Evolutionary conservation across 2,113 vertebrate species (phyloP), one percentile per base, ranked within the genome.

Genomic region (Saccopteryx leptura): DNA sequence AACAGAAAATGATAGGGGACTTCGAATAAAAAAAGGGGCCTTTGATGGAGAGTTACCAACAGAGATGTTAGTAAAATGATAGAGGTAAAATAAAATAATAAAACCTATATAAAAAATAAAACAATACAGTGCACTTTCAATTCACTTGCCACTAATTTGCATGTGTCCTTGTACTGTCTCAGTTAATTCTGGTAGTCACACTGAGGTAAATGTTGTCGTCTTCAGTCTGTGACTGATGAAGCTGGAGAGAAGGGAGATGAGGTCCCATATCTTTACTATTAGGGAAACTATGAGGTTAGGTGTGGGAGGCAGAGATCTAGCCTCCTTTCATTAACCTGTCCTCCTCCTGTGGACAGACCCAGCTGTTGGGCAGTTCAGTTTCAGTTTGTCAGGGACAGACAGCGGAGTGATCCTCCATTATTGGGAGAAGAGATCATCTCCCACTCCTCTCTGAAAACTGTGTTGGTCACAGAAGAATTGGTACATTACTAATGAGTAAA

Each of bases 251-350:
- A 75, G 81, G 31, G 15, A 68, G 17, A 89, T 19, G 56, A 72
- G 17, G 2, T 8, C 12, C 18, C 33, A 10, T 4, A 18, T 58
- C 26, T 8, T 90, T 46, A 91, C 50, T 78, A 89, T 83, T 39
- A 90, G 93, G 81, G 94, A 95, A 93, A 94, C n/a, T 92, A 46
- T 96, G 88, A 95, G 58, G 31, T 33, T n/a, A 56, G 56, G 28
- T 60, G 71, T 72, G 50, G 68, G 52, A 80, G 60, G 54, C n/a
- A 54, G 52, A 88, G n/a, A 71, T 83, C 80, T 39, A 75, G 50
- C 84, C 65, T 95, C n/a, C 54, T 66, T 74, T 72, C 28, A 90
- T 88, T 88, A 96, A 96, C 86, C 58, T 90, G 48, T 85, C 96
- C 65, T 90, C 76, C 86, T 96, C 94, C 87, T 95, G 72, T 60